Evolutionary conservation across 1,140 invertebrate genomes (phyloP), one percentile per base, ranked within the genome.

Genomic region (Drosophila kepulauana): DNA sequence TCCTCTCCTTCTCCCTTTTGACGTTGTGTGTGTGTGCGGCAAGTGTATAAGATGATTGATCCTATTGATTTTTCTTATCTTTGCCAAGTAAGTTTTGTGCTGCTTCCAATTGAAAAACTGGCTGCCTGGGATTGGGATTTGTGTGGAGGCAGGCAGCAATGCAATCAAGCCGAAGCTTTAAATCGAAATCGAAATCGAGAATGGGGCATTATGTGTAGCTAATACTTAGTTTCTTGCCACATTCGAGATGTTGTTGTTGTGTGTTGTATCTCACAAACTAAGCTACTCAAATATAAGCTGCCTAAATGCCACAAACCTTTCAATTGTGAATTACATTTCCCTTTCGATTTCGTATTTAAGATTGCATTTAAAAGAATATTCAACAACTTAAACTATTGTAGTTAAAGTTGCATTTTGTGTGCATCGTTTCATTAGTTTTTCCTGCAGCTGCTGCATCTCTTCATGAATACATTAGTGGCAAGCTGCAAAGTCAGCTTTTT

Each of bases 41-140:
- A 72, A 62, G 68, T 46, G 68, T 41, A 68, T 71, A 69, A 78
- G 80, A 89, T 88, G 84, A 88, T 89, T 89, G 84, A 88, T 88
- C 78, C 75, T 84, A 88, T 88, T 88, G 84, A 88, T 88, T 88
- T 88, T 88, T 69, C 66, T 75, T 78, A 79, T 68, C 61, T 67
- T 28, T 33, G 25, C 46, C 52, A 43, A 38, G 38, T 59, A 25
- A 25, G 20, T 25, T 25, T 38, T 10, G 7, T 61, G 57, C 57
- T 59, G 56, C 72, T 72, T 67, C 56, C 65, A 65, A 76, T 70
- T 76, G 76, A 79, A 82, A 48, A 70, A 33, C 20, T 25, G 7
- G 45, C 49, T 43, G 35, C 35, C 35, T 16, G 1, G 28, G 30
- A 57, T 16, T 43, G 28, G 79, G 73, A 87, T 87, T 54, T 88